Base-by-base conservation (phyloP, 2,888 invertebrate species). In the Thalpophila matura region DNA sequence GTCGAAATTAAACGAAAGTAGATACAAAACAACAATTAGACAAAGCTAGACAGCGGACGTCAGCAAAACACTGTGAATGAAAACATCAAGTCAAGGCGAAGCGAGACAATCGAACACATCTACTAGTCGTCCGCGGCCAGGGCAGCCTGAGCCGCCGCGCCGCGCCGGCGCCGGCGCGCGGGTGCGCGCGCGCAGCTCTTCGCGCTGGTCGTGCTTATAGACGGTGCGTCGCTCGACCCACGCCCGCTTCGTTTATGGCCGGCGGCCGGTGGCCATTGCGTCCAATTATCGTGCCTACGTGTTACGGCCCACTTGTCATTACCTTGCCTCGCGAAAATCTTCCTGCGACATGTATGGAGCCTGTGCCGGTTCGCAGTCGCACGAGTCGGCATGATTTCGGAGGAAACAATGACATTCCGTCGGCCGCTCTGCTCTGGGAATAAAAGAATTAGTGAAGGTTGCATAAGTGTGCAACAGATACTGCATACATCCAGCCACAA, bases 211-310 rank as follows among this genome's bases (percentile, higher is more conserved):
- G 84, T 63, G 73, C 81, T 76, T 84, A 82, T 83, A 92, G 92
- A 92, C 92, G 89, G 82, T 86, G 87, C 91, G 93, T 90, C 91
- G 89, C 86, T 79, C 89, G 66, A 82, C 94, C 94, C 91, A 94
- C 94, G 91, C 91, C 54, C 66, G 83, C 75, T 79, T 89, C 92
- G 86, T 86, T 90, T 92, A 93, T 93, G 91, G 94, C 83, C 86
- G 88, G 80, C 87, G 89, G 86, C 82, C 89, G 87, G 88, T 91
- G 93, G 90, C 90, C 93, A 92, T 90, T 90, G 89, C 84, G 90
- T 81, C 89, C 93, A 94, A 94, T 94, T 93, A 94, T 87, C 92
- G 88, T 93, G 93, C 92, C 93, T 93, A 93, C 93, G 88, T 92
- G 91, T 86, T 82, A 85, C 91, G 82, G 87, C 93, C 94, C 93